Evolutionary conservation across 2,888 invertebrate genomes (phyloP).

Genomic region (Atrina japonica): DNA sequence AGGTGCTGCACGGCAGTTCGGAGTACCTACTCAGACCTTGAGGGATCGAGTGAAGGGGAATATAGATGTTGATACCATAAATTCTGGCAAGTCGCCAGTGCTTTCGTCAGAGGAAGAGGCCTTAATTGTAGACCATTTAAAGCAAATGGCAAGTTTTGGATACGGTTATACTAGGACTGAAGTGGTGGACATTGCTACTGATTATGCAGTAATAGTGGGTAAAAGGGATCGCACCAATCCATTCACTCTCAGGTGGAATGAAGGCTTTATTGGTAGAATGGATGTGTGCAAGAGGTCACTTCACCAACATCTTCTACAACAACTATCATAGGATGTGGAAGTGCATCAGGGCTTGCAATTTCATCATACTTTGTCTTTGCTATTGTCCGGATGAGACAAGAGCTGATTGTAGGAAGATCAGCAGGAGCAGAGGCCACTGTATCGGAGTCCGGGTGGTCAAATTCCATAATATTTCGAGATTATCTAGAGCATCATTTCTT

Average conservation of each 20-base stretch:
- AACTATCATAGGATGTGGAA: constrained; percentile 20
- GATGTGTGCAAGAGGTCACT: constrained; percentile 7
- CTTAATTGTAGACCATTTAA: constrained; percentile 4
- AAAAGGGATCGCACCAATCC: constrained; percentile 9
- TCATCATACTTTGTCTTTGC: constrained; percentile 47
- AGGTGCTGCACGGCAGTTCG: no score
- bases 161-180: constrained; percentile 9
- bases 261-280: neutral
- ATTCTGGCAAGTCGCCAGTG: neutral
- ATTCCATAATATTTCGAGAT: constrained; percentile 28
- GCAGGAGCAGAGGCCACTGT: constrained; percentile 35
- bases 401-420: constrained; percentile 25
- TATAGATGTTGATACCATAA: no score
- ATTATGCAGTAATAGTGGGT: neutral
- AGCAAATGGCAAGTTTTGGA: neutral
- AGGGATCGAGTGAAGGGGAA: no score
- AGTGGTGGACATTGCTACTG: constrained; percentile 4
- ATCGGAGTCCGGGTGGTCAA: constrained; percentile 45
- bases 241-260: constrained; percentile 10
- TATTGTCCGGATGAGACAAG: constrained; percentile 37
- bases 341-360: constrained; percentile 13
- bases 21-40: no score
- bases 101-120: constrained; percentile 13
- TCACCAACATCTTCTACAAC: constrained; percentile 9
- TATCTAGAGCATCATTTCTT: constrained; percentile 45